These are phyloP conservation scores for Aphelenchoides fujianensis DNA, from an alignment of 1,140 invertebrate genomes.

Conservation along the genomic window DNA sequence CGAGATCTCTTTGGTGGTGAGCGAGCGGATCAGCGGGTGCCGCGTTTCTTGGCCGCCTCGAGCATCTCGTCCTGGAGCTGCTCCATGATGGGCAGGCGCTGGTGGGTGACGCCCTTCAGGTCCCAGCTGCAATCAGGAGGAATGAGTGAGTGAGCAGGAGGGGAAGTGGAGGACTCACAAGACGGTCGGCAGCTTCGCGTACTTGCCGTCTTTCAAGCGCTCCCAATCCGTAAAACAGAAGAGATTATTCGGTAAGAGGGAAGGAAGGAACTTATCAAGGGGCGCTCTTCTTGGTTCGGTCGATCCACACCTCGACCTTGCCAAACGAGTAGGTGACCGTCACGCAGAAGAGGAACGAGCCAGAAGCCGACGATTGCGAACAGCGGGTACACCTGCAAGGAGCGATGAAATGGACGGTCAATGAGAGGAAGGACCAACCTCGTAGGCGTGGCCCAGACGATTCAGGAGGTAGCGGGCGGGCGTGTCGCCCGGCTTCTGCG, in stretches of 20 bases:
- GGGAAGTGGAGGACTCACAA: constrained; percentile 21
- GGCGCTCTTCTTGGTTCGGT: too few species aligned
- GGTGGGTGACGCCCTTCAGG: constrained; percentile 34
- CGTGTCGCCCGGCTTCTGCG: constrained; percentile 37
- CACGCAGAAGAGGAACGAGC: constrained; percentile 33
- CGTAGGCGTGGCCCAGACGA: constrained; percentile 32
- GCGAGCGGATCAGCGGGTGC: constrained; percentile 27
- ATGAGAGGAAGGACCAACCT: constrained; percentile 23
- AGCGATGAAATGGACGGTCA: constrained; percentile 12
- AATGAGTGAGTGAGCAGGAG: too few species aligned
- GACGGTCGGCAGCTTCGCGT: constrained; percentile 32
- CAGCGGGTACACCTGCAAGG: constrained; percentile 38
- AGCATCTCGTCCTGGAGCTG: constrained; percentile 46
- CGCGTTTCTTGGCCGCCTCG: constrained; percentile 46
- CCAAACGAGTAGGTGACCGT: constrained; percentile 33
- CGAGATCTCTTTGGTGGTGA: too few species aligned
- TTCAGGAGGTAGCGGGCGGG: constrained; percentile 25
- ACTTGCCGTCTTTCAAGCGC: constrained; percentile 30
- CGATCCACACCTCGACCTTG: constrained; percentile 42
- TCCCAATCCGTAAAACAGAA: constrained; percentile 47
- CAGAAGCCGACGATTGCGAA: constrained; percentile 33
- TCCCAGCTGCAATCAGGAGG: too few species aligned
- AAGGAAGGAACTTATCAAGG: too few species aligned
- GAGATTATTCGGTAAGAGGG: too few species aligned
- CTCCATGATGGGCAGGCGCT: constrained; percentile 46